Conservation (phyloP, 53 echinoderm and acorn worm species). For the Holothuria leucospilota region DNA sequence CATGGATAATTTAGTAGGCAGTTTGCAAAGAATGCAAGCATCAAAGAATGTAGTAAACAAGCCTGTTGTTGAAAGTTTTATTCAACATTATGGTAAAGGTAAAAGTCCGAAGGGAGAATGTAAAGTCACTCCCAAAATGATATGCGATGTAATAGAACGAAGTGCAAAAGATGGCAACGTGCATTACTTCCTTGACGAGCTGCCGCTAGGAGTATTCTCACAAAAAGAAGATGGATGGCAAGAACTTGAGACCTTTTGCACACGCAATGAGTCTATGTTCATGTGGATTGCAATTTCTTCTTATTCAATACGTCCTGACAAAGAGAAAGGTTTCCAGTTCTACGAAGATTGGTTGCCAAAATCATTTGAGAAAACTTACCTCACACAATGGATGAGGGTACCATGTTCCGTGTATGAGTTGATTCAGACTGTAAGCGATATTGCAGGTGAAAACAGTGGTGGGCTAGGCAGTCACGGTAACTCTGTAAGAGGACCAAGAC, state of each 20-base stretch:
- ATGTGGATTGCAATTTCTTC: not conserved
- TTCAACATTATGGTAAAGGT: too few species aligned
- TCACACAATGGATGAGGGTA: not conserved
- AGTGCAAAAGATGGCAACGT: not conserved
- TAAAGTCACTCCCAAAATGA: too few species aligned
- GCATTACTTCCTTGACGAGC: not conserved
- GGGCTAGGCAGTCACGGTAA: not conserved
- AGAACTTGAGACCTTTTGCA: not conserved
- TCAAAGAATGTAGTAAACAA: too few species aligned
- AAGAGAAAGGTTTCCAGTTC: not conserved
- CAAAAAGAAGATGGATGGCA: not conserved
- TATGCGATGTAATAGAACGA: too few species aligned
- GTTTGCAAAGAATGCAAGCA: too few species aligned
- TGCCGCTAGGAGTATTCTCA: not conserved
- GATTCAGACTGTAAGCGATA: not conserved
- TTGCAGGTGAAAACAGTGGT: not conserved
- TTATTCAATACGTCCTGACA: not conserved
- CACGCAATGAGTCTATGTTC: not conserved
- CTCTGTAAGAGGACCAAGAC: not conserved
- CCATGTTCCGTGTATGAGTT: not conserved
- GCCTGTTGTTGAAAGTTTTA: too few species aligned
- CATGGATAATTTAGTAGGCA: too few species aligned
- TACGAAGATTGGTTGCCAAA: not conserved
- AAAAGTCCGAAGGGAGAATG: too few species aligned
- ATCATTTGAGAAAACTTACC: not conserved